Base-by-base conservation (phyloP, 2,888 invertebrate genomes). In the Drosophila koepferae region DNA sequence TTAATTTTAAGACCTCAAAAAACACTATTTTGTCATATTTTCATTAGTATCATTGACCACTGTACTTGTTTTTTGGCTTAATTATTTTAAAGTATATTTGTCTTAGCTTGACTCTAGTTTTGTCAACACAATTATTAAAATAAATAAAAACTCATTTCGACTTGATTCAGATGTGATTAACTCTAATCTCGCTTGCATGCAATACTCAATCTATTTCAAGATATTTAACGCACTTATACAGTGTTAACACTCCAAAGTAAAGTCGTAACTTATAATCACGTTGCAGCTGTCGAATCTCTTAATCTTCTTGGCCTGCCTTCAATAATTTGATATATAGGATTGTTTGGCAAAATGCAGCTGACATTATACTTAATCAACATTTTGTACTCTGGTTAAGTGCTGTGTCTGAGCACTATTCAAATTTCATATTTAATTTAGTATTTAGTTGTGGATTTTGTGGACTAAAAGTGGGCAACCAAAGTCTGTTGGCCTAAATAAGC, bases 381-480 rank as follows among this genome's bases (percentile, higher is more conserved):
- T 28, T 40, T 40, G n/a, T 18, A 5, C 10, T 49, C 18, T 18
- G 12, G 1, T 3, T 8, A 12, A 43, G 18, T 18, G 18, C 43
- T 18, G 12, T 2, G 28, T 36, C 36, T 23, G 0, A 41, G 40
- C 36, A 12, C 18, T 28, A 16, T 14, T n/a, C 28, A 41, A 31
- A 41, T 41, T 41, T 55, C 28, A 41, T 31, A 55, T 41, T 28
- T 41, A 10, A 68, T 56, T 56, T 49, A 34, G 67, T 36, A 56
- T 68, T 68, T 67, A 41, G 48, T 56, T 49, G 43, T 58, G 12
- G 43, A 41, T 31, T 68, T 38, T 69, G 68, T 16, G 70, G 67
- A 12, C 20, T 36, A n/a, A 18, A 64, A 49, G 63, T 68, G 67
- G 67, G n/a, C 41, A 56, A 67, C 69, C 67, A 34, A 46, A 38